Evolutionary conservation across 2,113 vertebrate species (phyloP).

Genomic region (Eidolon helvum): DNA sequence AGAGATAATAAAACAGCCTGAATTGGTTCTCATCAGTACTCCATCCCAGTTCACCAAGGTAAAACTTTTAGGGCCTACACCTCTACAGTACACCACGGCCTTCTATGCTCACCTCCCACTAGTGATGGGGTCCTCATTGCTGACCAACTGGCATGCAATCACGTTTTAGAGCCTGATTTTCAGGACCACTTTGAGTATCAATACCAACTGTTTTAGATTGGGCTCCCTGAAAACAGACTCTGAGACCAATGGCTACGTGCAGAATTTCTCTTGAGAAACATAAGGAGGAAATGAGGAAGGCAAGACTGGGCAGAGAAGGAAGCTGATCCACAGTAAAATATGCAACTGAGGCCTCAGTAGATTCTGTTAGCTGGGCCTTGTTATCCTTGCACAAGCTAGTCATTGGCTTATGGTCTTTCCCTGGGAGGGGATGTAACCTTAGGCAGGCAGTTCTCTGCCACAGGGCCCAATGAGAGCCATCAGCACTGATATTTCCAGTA

Average conservation of each 20-base stretch:
- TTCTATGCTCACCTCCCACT: not conserved
- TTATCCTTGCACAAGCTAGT: not conserved
- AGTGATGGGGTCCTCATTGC: not conserved
- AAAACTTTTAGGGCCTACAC: not conserved
- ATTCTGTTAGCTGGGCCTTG: not conserved
- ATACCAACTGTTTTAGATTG: not conserved
- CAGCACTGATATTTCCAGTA: not conserved
- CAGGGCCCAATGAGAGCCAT: not conserved
- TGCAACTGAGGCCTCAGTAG: not conserved
- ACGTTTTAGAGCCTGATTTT: not conserved
- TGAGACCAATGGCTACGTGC: not conserved
- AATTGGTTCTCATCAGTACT: not conserved
- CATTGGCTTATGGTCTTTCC: not conserved
- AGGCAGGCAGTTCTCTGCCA: not conserved
- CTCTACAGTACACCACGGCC: not conserved
- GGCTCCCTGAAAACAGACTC: not conserved
- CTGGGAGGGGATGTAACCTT: not conserved
- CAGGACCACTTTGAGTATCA: not conserved
- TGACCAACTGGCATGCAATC: not conserved
- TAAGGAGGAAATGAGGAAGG: not conserved
- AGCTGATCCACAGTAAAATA: not conserved
- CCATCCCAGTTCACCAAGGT: not conserved
- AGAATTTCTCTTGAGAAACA: not conserved
- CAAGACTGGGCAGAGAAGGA: not conserved
- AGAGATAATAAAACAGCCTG: not conserved